A percentile compares a stretch with the other conserved stretches of the same genome.
Evolutionary conservation across 2,888 invertebrate species (phyloP).

Genomic region (Exephanes ischioxanthus): DNA sequence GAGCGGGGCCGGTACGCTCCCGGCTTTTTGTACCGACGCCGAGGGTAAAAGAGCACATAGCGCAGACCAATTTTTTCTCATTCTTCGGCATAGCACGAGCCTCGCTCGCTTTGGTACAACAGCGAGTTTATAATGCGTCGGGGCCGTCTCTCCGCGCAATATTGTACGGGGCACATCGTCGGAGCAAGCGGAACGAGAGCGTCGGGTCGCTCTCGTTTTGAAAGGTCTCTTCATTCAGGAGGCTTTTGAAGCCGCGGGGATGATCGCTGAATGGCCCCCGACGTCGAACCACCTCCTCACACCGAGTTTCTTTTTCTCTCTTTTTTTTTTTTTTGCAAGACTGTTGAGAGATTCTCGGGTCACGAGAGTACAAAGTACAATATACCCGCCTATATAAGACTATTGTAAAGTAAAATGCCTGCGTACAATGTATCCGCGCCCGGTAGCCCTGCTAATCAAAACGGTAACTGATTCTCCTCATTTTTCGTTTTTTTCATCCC

Average conservation of each 20-base stretch:
- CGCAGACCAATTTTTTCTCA: conserved; percentile 42
- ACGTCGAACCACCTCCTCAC: conserved; percentile 49
- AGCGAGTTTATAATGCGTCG: conserved; percentile 55
- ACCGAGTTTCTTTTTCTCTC: conserved; percentile 12
- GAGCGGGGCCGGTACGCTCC: conserved; percentile 40
- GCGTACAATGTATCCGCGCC: conserved; percentile 40
- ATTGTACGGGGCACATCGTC: conserved; percentile 37
- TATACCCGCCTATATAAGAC: conserved; percentile 31
- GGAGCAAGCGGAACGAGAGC: conserved; percentile 50
- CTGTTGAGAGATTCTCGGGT: conserved; percentile 58
- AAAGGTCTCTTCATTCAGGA: conserved; percentile 64
- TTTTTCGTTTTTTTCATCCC: conserved; percentile 12
- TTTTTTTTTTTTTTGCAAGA: conserved; percentile 37
- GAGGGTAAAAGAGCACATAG: conserved; percentile 39
- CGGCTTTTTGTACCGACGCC: conserved; percentile 46
- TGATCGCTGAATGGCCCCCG: conserved; percentile 63
- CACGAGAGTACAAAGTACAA: conserved; percentile 62
- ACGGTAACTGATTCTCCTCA: conserved; percentile 59
- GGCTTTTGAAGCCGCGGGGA: conserved; percentile 60
- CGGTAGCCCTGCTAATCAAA: conserved; percentile 61
- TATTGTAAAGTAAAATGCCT: conserved; percentile 19
- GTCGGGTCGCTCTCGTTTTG: conserved; percentile 64
- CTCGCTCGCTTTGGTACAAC: conserved; percentile 48
- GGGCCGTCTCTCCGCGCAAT: conserved; percentile 51
- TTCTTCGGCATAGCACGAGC: conserved; percentile 50